Conservation (phyloP, 2,113 vertebrate genomes). For the Rutilus rutilus region DNA sequence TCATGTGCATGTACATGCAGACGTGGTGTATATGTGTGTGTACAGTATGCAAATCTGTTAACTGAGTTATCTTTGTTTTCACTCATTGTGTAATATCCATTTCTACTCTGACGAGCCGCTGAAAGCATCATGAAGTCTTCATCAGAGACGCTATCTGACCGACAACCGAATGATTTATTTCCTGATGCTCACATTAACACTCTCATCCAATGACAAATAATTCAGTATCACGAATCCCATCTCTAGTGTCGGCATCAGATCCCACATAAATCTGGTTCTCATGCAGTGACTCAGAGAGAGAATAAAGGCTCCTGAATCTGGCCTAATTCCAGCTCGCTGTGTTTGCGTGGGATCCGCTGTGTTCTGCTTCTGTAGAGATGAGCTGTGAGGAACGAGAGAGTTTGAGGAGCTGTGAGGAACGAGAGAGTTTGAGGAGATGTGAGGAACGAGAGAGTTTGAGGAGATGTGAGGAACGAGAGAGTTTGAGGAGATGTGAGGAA, state of each 20-base stretch:
- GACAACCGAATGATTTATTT: not conserved
- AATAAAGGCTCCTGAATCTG: conserved; percentile 4
- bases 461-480: too few species aligned
- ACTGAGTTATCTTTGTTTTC: too few species aligned
- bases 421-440: too few species aligned
- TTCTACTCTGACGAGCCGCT: too few species aligned
- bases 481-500: too few species aligned
- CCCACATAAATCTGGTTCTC: not conserved
- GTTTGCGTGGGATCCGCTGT: conserved; percentile 19
- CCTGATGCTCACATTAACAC: not conserved
- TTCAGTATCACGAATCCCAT: not conserved
- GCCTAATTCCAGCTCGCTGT: not conserved
- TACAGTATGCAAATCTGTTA: too few species aligned
- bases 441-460: too few species aligned
- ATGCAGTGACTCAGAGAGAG: conserved; percentile 12
- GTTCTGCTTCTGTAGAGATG: not conserved
- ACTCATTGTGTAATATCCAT: conserved; percentile 1
- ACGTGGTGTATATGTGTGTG: too few species aligned
- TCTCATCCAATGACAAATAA: not conserved
- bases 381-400: too few species aligned
- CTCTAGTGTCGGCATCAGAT: not conserved
- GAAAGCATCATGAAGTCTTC: conserved; percentile 1
- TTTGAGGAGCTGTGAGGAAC: too few species aligned
- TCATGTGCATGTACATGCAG: too few species aligned
- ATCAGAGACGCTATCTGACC: not conserved